Conservation (phyloP, 2,888 invertebrate species). For the Drosophila falleni region DNA sequence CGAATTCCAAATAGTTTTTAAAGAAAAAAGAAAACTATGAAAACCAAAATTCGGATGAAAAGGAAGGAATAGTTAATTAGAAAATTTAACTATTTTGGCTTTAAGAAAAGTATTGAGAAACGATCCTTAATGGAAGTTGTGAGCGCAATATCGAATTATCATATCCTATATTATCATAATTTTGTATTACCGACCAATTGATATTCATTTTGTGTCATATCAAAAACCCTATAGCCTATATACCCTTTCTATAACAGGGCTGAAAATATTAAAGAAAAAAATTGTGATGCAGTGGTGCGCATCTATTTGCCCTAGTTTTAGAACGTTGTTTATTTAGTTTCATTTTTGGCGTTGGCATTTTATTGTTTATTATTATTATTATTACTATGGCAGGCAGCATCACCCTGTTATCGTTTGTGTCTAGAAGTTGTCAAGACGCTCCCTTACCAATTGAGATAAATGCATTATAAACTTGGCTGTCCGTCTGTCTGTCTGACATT, state of each 20-base stretch:
- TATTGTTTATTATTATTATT: conserved; percentile 73
- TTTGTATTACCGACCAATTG: too few relatives aligned
- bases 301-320: conserved; percentile 59
- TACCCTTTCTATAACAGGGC: neutral
- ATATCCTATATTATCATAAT: too few relatives aligned
- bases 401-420: neutral
- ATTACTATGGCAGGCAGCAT: conserved; percentile 57
- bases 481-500: conserved; percentile 1
- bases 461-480: conserved; percentile 64
- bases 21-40: too few relatives aligned
- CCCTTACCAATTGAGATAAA: conserved; percentile 72
- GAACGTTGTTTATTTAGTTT: conserved; percentile 61
- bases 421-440: conserved; percentile 18
- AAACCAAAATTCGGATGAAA: too few relatives aligned
- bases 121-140: too few relatives aligned
- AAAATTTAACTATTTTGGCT: too few relatives aligned
- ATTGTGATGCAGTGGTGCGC: conserved; percentile 21
- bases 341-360: conserved; percentile 70
- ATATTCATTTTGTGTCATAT: neutral
- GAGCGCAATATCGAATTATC: too few relatives aligned
- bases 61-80: too few relatives aligned
- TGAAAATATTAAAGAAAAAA: neutral
- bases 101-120: neutral
- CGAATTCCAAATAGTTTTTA: too few relatives aligned
- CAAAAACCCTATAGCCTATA: neutral